Percentiles rank a stretch among this genome's conserved stretches.
phyloP scores from a whole-genome alignment of 2,797 vertebrate genomes.

The Heteromormyrus szaboi region DNA sequence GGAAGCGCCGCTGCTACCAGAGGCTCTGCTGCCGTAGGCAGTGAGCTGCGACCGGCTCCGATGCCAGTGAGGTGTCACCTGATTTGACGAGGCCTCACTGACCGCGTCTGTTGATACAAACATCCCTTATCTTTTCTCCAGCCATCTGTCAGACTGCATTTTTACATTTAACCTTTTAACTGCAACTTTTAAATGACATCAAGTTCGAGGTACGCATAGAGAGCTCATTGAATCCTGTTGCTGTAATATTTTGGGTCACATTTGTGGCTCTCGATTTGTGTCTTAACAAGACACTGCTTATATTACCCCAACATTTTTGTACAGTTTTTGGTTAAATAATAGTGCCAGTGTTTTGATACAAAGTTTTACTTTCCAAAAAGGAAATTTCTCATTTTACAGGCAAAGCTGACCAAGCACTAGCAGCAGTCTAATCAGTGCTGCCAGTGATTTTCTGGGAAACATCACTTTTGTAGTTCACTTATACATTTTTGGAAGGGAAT shows the following conservation, averaged over 20 bases:
- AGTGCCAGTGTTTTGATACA: neutral
- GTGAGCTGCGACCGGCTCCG: neutral
- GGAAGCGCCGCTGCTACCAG: neutral
- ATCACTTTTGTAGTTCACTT: conserved; percentile 39
- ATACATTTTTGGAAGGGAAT: conserved; percentile 43
- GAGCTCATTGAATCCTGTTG: neutral
- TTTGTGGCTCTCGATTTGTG: neutral
- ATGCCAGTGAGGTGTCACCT: neutral
- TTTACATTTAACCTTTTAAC: neutral
- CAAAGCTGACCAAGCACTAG: neutral
- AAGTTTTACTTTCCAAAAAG: neutral
- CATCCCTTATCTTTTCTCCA: neutral
- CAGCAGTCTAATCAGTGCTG: conserved; percentile 32
- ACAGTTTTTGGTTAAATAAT: neutral
- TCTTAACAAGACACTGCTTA: neutral
- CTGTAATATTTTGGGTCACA: neutral
- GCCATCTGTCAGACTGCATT: neutral
- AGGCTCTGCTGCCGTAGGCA: neutral
- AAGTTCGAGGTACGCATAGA: neutral
- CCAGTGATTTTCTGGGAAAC: conserved; percentile 27
- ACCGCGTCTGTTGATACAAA: neutral
- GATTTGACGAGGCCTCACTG: neutral
- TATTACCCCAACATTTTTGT: neutral
- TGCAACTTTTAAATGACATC: neutral
- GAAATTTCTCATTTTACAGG: neutral